Evolutionary conservation across 2,888 invertebrate species (phyloP).

Genomic region (Fragum fragum): DNA sequence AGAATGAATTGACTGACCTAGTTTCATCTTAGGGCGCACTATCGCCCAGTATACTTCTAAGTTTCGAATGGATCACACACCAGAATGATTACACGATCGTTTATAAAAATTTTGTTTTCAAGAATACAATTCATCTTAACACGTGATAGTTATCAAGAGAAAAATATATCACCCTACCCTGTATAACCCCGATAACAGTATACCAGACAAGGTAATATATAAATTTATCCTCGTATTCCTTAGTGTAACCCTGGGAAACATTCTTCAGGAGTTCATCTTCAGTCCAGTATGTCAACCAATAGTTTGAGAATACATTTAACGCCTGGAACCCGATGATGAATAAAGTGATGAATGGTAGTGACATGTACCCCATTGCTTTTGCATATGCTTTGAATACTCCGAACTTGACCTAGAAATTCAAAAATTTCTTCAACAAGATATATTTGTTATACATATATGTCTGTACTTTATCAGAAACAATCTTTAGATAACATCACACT

Average conservation of each 20-base stretch:
- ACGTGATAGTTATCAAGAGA: no score
- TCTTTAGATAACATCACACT: no score
- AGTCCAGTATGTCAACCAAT: conserved; percentile 84
- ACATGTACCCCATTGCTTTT: conserved; percentile 91
- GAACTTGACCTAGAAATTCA: conserved; percentile 92
- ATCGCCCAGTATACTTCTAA: no score
- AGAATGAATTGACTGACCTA: no score
- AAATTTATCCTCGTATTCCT: conserved; percentile 68
- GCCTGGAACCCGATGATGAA: conserved; percentile 78
- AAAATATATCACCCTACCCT: conserved; percentile 72
- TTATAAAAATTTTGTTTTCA: no score
- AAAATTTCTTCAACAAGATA: no score
- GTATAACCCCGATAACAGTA: conserved; percentile 81
- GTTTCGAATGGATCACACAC: no score
- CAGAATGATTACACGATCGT: no score
- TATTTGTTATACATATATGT: no score
- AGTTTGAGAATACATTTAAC: conserved; percentile 76
- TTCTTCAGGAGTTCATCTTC: conserved; percentile 79
- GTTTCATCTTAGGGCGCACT: no score
- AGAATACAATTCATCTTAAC: no score
- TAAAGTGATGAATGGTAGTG: conserved; percentile 92
- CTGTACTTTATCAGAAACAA: no score
- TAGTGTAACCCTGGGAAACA: conserved; percentile 63
- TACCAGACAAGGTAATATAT: conserved; percentile 87
- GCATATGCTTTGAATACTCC: conserved; percentile 96